These are phyloP conservation scores for Idaea aversata DNA, from an alignment of 2,888 invertebrate genomes.

Conservation along the genomic window DNA sequence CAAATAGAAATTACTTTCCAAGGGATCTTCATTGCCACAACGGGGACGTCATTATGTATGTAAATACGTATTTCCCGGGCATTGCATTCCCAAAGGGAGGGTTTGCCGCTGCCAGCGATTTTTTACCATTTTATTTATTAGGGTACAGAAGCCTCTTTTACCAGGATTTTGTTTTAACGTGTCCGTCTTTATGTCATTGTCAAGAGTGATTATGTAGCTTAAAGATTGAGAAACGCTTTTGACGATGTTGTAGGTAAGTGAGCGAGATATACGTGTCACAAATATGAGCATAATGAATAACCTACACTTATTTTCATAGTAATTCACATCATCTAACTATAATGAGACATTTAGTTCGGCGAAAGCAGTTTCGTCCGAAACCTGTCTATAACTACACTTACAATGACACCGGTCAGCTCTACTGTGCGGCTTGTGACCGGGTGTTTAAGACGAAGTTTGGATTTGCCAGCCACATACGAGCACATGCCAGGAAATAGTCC, in stretches of 20 bases:
- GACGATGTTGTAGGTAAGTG: background rate
- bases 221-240: background rate
- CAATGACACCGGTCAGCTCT: too few species aligned
- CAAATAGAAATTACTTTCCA: conserved; percentile 31
- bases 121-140: conserved; percentile 54
- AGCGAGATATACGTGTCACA: background rate
- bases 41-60: conserved; percentile 48
- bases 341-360: background rate
- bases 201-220: conserved; percentile 9
- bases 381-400: too few species aligned
- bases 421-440: too few species aligned
- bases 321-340: background rate
- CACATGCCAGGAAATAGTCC: too few species aligned
- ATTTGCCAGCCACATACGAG: too few species aligned
- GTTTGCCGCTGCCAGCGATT: conserved; percentile 46
- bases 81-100: conserved; percentile 41
- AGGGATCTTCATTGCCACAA: conserved; percentile 32
- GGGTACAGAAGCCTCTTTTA: conserved; percentile 32
- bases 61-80: conserved; percentile 44
- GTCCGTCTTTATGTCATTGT: conserved; percentile 24
- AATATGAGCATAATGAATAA: background rate
- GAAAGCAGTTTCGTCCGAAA: background rate
- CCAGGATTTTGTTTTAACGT: conserved; percentile 10
- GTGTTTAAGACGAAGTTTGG: too few species aligned
- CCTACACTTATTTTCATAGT: background rate